Evolutionary conservation across 2,888 invertebrate species (phyloP).

Genomic region (Drosophila bunnanda): DNA sequence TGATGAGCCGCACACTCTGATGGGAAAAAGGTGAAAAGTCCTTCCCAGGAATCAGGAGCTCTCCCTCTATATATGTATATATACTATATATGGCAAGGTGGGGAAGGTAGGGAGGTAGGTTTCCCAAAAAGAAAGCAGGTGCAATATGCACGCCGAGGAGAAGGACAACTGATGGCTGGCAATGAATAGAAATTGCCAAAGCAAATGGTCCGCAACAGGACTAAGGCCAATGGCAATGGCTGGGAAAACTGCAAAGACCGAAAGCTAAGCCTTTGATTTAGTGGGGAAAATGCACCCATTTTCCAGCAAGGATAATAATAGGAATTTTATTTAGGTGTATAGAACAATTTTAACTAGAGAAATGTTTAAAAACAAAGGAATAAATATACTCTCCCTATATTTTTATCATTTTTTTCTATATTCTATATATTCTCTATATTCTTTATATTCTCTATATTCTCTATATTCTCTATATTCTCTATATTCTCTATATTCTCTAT

Average conservation of each 20-base stretch:
- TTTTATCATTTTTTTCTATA: no score
- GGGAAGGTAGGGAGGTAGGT: not conserved
- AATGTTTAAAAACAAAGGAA: not conserved
- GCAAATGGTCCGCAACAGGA: constrained; percentile 42
- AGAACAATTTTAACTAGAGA: not conserved
- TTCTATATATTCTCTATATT: no score
- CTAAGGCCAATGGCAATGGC: not conserved
- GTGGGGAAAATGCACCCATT: not conserved
- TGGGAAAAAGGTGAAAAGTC: not conserved
- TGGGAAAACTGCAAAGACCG: not conserved
- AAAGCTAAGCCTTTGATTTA: not conserved
- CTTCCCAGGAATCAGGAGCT: not conserved
- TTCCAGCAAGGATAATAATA: not conserved
- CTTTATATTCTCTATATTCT: no score
- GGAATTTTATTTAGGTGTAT: not conserved
- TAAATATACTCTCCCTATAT: no score
- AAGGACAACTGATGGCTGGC: constrained; percentile 41
- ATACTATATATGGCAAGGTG: not conserved
- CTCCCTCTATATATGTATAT: not conserved
- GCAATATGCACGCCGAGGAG: constrained; percentile 37
- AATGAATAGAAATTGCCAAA: constrained; percentile 55
- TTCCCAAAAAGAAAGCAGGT: constrained; percentile 15
- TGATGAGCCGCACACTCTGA: constrained; percentile 59
- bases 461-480: no score
- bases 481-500: no score